Evolutionary conservation across 1,140 invertebrate species (phyloP), one percentile per base, ranked within the genome.

Genomic region (Musca domestica): DNA sequence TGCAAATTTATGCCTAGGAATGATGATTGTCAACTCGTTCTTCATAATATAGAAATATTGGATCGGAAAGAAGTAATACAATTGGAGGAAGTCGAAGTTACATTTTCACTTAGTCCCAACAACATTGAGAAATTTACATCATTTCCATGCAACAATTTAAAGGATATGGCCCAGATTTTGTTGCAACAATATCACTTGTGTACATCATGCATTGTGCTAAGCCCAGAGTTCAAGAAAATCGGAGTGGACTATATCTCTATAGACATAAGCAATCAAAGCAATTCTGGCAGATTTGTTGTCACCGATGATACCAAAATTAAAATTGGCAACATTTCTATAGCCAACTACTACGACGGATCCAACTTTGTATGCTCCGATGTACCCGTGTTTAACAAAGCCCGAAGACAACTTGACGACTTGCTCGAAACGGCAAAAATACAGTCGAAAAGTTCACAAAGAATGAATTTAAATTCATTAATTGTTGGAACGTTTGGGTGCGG

Each of bases 401-500:
- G 71, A 58, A 56, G 66, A 4, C 56, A 69, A 5, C 49, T 80
- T 17, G 54, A 76, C 1, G 67, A 76, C n/a, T 46, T 78, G 17
- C n/a, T 80, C 14, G 12, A 63, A n/a, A 17, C 14, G 19, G 17
- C 27, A 17, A 23, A n/a, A 5, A 56, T 64, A 6, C 34, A 67
- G 23, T 25, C 17, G n/a, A 66, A 6, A n/a, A 34, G 56, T 23
- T 27, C 71, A 25, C 41, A 54, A 4, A 48, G 68, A 3, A 25
- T 73, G 1, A 54, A 46, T 4, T 25, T 73, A 2, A 81, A 80
- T 58, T 69, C 71, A 1, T 46, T 81, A 5, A 3, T 81, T 3
- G 71, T 74, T 4, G 78, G 78, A 19, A 49, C 78, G 1, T 65
- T 71, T 19, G 78, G 78, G 5, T 69, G 69, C 17, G 78, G 78